Base-by-base conservation (phyloP, 1,140 invertebrate genomes). In the Drosophila tristis region DNA sequence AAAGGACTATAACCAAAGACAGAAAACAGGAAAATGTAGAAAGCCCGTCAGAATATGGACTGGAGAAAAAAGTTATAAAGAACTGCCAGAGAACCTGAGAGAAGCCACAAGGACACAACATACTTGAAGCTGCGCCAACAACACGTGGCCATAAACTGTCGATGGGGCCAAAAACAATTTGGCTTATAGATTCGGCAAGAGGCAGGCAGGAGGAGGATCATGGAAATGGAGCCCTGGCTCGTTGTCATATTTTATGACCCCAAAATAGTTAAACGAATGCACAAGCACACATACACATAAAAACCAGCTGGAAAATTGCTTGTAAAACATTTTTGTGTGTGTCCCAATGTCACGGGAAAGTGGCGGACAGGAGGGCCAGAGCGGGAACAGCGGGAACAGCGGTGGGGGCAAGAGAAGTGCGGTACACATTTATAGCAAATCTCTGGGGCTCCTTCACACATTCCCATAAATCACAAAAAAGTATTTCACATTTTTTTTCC, bases 251-350 rank as follows among this genome's bases (percentile, higher is more conserved):
- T 82, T 82, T 82, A 82, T 82, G 79, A 63, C 79, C 79, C 35
- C 35, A 39, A 82, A 82, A 82, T 81, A 82, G 79, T 82, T 82
- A 81, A 82, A 78, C 74, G 74, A 82, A 82, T 82, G 79, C 79
- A 89, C 79, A 81, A 82, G 82, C 80, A 77, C 80, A 80, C 76
- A 85, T 70, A 74, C 80, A 85, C 76, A 85, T 74, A 85, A 85
- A 89, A 89, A 79, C 79, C 79, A 89, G 79, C 79, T 80, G 85
- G 80, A 89, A 89, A 89, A 89, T 89, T 89, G 85, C 85, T 89
- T 90, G 85, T 85, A 89, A 90, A 89, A 89, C 85, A 90, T 87
- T 87, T 82, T 87, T 84, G 75, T 80, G 78, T 82, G 82, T 87
- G 82, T 39, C 35, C 35, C 35, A 39, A 39, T 39, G 35, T 39